Evolutionary conservation across 2,113 vertebrate species (phyloP).

Genomic region (Sterrhoptilus dennistouni): DNA sequence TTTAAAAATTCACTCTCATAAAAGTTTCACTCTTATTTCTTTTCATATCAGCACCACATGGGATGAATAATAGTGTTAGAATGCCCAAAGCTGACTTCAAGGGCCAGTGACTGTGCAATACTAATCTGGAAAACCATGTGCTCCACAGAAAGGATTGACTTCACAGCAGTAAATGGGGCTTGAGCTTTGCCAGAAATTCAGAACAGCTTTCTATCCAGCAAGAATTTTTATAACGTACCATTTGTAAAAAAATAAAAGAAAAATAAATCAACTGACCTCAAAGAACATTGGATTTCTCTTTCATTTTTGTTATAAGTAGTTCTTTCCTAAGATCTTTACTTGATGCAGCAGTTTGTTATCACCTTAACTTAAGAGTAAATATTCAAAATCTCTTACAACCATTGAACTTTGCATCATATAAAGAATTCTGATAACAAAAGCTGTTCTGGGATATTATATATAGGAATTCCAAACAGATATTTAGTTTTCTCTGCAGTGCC

Average conservation of each 20-base stretch:
- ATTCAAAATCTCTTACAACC: background rate
- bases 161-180: background rate
- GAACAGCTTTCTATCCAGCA: background rate
- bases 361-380: background rate
- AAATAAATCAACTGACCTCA: background rate
- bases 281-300: background rate
- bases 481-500: background rate
- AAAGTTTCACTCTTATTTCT: conserved; percentile 1
- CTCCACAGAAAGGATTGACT: background rate
- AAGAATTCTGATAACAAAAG: background rate
- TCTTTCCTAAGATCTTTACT: background rate
- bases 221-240: background rate
- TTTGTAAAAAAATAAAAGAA: background rate
- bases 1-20: conserved; percentile 9
- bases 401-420: background rate
- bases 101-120: background rate
- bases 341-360: background rate
- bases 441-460: background rate
- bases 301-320: background rate
- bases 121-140: background rate
- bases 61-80: background rate
- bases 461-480: background rate
- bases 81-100: background rate
- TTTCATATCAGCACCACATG: background rate
- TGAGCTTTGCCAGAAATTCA: background rate